Evolutionary conservation across 2,797 vertebrate genomes (phyloP).

Genomic region (Loriculus beryllinus): DNA sequence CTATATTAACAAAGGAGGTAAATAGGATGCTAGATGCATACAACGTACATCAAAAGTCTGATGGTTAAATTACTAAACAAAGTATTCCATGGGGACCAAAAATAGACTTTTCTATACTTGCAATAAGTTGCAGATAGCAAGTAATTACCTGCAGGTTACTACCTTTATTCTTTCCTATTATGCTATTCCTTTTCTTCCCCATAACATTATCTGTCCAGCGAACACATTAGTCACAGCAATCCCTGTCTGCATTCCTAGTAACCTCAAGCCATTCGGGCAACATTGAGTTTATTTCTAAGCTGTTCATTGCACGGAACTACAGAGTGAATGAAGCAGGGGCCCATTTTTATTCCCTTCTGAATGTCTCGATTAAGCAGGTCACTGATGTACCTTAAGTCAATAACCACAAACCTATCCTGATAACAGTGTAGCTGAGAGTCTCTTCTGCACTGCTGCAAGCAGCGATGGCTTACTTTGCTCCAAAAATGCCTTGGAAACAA

Average conservation of each 20-base stretch:
- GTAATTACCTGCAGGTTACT: slow-evolving; percentile 20
- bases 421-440: background rate
- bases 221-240: background rate
- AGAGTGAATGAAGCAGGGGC: background rate
- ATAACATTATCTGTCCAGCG: background rate
- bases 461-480: background rate
- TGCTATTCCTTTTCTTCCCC: background rate
- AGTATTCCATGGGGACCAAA: slow-evolving; percentile 6
- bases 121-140: slow-evolving; percentile 2
- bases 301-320: background rate
- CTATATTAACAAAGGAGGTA: slow-evolving; percentile 30
- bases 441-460: background rate
- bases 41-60: slow-evolving; percentile 4
- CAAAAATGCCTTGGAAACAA: slow-evolving; percentile 27
- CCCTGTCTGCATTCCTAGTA: background rate
- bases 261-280: background rate
- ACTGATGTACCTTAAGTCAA: background rate
- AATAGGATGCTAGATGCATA: slow-evolving; percentile 4
- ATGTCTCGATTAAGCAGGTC: slow-evolving; percentile 7
- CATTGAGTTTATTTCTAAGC: background rate
- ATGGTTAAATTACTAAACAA: slow-evolving; percentile 48
- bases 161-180: background rate
- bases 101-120: background rate
- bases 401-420: background rate
- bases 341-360: background rate